Conservation (phyloP, 1,140 invertebrate genomes). For the Solenopsis fugax region DNA sequence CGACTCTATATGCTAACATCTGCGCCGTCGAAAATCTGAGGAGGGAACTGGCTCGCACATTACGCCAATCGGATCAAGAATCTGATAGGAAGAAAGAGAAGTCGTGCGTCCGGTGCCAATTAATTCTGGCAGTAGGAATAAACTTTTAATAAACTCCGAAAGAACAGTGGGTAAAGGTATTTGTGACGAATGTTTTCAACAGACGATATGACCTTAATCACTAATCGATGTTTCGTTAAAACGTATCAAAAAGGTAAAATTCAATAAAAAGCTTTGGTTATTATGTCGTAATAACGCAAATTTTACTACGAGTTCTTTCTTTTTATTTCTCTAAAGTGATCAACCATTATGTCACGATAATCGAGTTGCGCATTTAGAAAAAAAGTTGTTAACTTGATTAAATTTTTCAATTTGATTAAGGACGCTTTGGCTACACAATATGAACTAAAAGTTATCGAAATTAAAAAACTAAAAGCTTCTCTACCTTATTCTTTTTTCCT, state of each 20-base stretch:
- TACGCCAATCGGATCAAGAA: neutral
- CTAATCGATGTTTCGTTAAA: neutral
- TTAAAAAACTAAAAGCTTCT: too few species aligned
- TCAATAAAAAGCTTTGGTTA: neutral
- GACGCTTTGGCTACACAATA: too few species aligned
- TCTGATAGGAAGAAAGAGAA: neutral
- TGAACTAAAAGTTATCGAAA: too few species aligned
- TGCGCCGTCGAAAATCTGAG: neutral
- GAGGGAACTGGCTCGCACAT: neutral
- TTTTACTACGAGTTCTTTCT: neutral
- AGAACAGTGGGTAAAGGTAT: too few species aligned
- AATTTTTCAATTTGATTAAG: too few species aligned
- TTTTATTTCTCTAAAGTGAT: neutral
- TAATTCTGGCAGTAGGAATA: constrained; percentile 32
- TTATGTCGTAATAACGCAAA: neutral
- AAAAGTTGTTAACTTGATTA: too few species aligned
- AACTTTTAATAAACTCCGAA: constrained; percentile 41
- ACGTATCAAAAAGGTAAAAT: neutral
- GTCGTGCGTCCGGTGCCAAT: constrained; percentile 14
- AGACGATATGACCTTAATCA: neutral
- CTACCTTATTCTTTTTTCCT: too few species aligned
- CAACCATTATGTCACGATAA: constrained; percentile 6
- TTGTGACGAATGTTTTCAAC: neutral
- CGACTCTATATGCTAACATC: neutral
- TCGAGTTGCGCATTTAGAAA: neutral